Evolutionary conservation across 2,113 vertebrate species (phyloP), one percentile per base, ranked within the genome.

Genomic region (Tachuris rubrigastra): DNA sequence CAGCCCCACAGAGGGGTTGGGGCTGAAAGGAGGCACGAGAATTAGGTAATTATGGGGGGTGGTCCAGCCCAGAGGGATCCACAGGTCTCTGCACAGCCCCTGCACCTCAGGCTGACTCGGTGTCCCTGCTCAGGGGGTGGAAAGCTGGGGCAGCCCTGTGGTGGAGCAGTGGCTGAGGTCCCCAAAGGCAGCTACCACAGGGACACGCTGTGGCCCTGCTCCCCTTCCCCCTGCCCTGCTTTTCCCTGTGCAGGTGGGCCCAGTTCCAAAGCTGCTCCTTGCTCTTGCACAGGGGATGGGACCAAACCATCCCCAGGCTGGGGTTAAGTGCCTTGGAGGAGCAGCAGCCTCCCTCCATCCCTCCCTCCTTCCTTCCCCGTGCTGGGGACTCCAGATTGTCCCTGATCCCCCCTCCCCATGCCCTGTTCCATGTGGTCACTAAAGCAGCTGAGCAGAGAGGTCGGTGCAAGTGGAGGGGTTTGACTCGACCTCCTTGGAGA

Each of bases 301-400:
- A 67, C 68, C 89, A 63, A 78, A 81, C 37, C 83, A 35, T 86
- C 71, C 80, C 86, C 31, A 6, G 0, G 0, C 6, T 82, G 80
- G 87, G 33, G 87, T 92, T 91, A 95, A 96, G 96, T 96, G 96
- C 95, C 95, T 96, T 95, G 93, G 80, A 91, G 91, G 89, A 95
- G 80, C 15, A 6, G 80, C 76, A 65, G 31, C 75, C 84, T 25
- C 33, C 33, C 31, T 41, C 21, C 30, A 14, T 72, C 58, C 35
- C 50, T 42, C 83, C 71, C 42, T 81, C 33, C 68, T 39, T 85
- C 79, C 49, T 10, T 88, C 30, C 27, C 72, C 22, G 1, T 16
- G 59, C 82, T 75, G 69, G 60, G 74, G 42, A 33, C 56, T 42
- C 22, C 35, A 33, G 56, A 35, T 6, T 56, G 35, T 56, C 79